These are phyloP conservation scores for Drosophila micromelanica DNA, from an alignment of 1,140 invertebrate species.

Conservation along the genomic window DNA sequence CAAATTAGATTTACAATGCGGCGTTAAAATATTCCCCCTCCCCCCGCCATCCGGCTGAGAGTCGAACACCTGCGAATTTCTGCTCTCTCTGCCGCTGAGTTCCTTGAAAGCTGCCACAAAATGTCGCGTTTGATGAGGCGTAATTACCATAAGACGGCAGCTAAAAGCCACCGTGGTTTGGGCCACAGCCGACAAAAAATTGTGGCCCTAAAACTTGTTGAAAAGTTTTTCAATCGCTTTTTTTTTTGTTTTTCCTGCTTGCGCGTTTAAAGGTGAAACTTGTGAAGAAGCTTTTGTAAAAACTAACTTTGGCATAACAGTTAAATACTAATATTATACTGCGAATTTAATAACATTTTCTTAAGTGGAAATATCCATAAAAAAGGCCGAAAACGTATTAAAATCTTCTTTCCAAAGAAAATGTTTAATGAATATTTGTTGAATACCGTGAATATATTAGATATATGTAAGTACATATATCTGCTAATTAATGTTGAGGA, in stretches of 20 bases:
- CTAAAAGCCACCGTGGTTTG: conserved; percentile 24
- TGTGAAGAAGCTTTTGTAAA: background rate
- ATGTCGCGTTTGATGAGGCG: conserved; percentile 11
- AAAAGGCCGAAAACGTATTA: too few relatives aligned
- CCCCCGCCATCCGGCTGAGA: background rate
- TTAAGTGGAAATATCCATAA: too few relatives aligned
- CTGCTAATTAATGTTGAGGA: too few relatives aligned
- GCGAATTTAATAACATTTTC: too few relatives aligned
- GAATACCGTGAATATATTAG: too few relatives aligned
- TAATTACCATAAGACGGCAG: conserved; percentile 25
- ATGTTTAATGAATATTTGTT: too few relatives aligned
- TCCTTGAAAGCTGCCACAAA: background rate
- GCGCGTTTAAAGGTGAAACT: background rate
- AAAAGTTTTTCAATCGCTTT: conserved; percentile 9
- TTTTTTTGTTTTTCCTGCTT: background rate
- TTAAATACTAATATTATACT: too few relatives aligned
- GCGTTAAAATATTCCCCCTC: conserved; percentile 2
- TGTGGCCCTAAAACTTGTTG: background rate
- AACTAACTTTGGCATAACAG: conserved; percentile 6
- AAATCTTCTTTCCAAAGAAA: too few relatives aligned
- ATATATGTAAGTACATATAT: too few relatives aligned
- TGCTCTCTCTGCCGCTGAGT: background rate
- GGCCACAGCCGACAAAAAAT: background rate
- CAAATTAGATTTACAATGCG: conserved; percentile 68
- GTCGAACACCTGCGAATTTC: conserved; percentile 1